A percentile compares a stretch with the other conserved stretches of the same genome.
phyloP scores from a whole-genome alignment of 1,140 invertebrate species.

The Leucophenga varia region DNA sequence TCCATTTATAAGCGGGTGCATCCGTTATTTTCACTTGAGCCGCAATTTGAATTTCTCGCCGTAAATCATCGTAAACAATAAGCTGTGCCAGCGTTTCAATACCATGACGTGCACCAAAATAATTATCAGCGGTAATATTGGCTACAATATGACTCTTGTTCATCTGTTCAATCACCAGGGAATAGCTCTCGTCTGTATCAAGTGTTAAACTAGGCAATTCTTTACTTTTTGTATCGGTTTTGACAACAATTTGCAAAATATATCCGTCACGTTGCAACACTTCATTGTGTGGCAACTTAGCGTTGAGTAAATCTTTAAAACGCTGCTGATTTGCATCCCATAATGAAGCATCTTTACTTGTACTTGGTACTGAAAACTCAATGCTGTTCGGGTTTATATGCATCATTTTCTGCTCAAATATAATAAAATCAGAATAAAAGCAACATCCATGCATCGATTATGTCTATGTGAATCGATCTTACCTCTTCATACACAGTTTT shows the following conservation, averaged over 20 bases:
- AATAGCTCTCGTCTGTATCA: slow-evolving; percentile 70
- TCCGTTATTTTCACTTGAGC: slow-evolving; percentile 66
- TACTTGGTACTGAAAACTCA: slow-evolving; percentile 24
- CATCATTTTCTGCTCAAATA: too few relatives aligned
- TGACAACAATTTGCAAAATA: slow-evolving; percentile 44
- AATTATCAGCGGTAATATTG: slow-evolving; percentile 64
- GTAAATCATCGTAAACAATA: slow-evolving; percentile 68
- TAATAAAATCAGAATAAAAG: too few relatives aligned
- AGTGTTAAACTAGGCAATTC: slow-evolving; percentile 56
- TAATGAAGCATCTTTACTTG: slow-evolving; percentile 21
- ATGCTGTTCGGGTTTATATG: slow-evolving; percentile 61
- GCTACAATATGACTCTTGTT: slow-evolving; percentile 57
- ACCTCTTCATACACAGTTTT: too few relatives aligned
- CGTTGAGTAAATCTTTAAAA: slow-evolving; percentile 29
- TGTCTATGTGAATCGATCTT: too few relatives aligned
- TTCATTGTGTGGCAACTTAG: slow-evolving; percentile 35
- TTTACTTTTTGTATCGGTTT: slow-evolving; percentile 17
- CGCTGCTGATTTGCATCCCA: slow-evolving; percentile 36
- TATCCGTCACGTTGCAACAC: slow-evolving; percentile 31
- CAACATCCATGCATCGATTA: too few relatives aligned
- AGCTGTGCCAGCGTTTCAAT: slow-evolving; percentile 79
- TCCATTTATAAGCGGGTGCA: slow-evolving; percentile 71
- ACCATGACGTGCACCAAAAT: slow-evolving; percentile 75
- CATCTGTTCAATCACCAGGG: slow-evolving; percentile 60
- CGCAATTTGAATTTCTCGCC: slow-evolving; percentile 58